Evolutionary conservation across 2,113 vertebrate species (phyloP), one percentile per base, ranked within the genome.

Genomic region (Herpailurus yagouaroundi): DNA sequence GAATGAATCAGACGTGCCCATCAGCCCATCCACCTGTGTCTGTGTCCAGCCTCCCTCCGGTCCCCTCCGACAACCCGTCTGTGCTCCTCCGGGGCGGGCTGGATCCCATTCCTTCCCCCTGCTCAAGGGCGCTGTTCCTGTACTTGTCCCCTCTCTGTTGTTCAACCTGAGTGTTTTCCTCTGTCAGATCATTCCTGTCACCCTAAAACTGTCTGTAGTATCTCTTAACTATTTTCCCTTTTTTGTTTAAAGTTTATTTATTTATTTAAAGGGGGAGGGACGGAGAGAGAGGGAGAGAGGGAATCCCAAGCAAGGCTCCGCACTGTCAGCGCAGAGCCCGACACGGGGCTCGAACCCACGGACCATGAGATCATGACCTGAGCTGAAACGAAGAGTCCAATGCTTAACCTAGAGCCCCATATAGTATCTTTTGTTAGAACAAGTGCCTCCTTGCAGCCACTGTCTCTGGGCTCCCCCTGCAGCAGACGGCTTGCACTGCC

Each of bases 71-170:
- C 14, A 3, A 1, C 29, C 77, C 1, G 23, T 29, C 31, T 10
- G 8, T 7, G 7, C 63, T 1, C 18, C 36, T 38, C 23, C 13
- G 14, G 33, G 31, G 1, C 3, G 48, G 12, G 48, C 48, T 14
- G 7, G 31, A 18, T 11, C 3, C 36, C 27, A 0, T 1, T 60
- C 52, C 69, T 52, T 27, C 63, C n/a, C 7, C 52, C 64, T 15
- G 11, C 31, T 57, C 45, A 16, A 29, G 55, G 50, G 0, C 7
- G 0, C 10, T 0, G 0, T 64, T 45, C 29, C n/a, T 27, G 55
- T 7, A 1, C 2, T 5, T 2, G 14, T 38, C 27, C 29, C 5
- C n/a, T 38, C 11, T 81, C 19, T 60, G 14, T 36, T 7, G 2
- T 29, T 41, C 73, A 15, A 4, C 31, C 16, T n/a, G 16, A 15